These are phyloP conservation scores for Poeciliopsis turneri DNA, from an alignment of 2,797 vertebrate species.

Conservation along the genomic window DNA sequence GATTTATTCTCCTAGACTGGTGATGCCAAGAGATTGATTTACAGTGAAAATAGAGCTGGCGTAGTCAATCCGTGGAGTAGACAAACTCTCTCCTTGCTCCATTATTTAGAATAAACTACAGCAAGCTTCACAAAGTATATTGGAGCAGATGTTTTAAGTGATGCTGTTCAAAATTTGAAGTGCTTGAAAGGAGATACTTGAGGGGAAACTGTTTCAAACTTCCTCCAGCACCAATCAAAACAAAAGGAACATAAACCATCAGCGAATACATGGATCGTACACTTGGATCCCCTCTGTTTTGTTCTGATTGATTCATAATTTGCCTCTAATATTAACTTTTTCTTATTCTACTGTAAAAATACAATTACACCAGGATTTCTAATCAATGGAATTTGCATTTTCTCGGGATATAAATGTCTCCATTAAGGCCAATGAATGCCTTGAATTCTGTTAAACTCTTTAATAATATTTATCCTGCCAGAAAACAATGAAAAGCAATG, in stretches of 20 bases:
- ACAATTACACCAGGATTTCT: background rate
- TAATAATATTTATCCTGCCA: background rate
- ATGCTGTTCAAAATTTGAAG: background rate
- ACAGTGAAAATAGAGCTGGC: background rate
- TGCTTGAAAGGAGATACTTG: background rate
- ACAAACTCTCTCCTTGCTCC: background rate
- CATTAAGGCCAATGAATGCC: background rate
- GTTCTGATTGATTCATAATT: background rate
- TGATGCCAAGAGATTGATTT: slow-evolving; percentile 1
- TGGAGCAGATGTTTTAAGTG: background rate
- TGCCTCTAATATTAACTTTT: background rate
- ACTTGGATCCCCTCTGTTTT: background rate
- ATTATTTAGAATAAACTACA: slow-evolving; percentile 3
- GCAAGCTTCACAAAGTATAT: background rate
- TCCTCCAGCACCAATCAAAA: background rate
- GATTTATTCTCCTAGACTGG: background rate
- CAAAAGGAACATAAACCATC: background rate
- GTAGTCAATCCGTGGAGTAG: background rate
- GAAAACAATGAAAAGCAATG: background rate
- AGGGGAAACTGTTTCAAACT: background rate
- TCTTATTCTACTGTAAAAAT: background rate
- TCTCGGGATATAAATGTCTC: background rate
- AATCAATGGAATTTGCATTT: background rate
- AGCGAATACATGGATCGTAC: background rate
- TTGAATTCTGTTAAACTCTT: background rate